Percentiles rank a stretch among this genome's conserved stretches.
These are phyloP conservation scores for Lochmaea capreae DNA, from an alignment of 2,888 invertebrate species.

Conservation along the genomic window DNA sequence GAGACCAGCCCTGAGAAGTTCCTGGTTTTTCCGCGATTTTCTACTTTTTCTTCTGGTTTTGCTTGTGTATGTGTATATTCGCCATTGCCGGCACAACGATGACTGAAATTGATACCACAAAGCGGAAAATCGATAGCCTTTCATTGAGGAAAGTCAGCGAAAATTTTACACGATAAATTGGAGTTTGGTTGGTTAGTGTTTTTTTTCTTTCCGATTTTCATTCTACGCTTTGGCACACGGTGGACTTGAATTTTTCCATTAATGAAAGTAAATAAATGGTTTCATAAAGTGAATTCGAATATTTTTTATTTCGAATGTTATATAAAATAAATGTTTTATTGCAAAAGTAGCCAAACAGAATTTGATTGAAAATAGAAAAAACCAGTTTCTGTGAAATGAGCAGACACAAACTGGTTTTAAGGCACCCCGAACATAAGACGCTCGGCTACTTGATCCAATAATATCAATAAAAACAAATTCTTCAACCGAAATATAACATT, in stretches of 20 bases:
- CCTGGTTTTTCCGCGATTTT: neutral
- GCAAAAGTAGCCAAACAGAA: no score
- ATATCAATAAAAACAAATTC: no score
- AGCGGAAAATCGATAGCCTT: constrained; percentile 23
- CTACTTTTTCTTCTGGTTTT: constrained; percentile 14
- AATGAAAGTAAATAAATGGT: constrained; percentile 9
- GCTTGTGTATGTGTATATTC: constrained; percentile 15
- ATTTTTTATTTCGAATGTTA: neutral
- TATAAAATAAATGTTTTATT: neutral
- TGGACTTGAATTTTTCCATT: constrained; percentile 1
- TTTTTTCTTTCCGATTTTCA: constrained; percentile 5
- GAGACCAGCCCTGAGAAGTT: constrained; percentile 5
- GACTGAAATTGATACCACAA: constrained; percentile 25
- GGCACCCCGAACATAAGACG: no score
- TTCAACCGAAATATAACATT: no score
- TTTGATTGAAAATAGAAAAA: no score
- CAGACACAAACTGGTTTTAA: no score
- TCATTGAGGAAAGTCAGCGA: constrained; percentile 20
- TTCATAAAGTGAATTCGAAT: neutral
- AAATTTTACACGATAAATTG: constrained; percentile 24
- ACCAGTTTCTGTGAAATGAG: no score
- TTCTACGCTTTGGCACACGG: neutral
- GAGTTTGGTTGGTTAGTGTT: constrained; percentile 6
- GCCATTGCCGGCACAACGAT: constrained; percentile 15
- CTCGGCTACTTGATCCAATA: no score